A percentile compares a stretch with the other conserved stretches of the same genome.
phyloP scores from a whole-genome alignment of 2,888 invertebrate genomes.

The Synergus laeviventris region DNA sequence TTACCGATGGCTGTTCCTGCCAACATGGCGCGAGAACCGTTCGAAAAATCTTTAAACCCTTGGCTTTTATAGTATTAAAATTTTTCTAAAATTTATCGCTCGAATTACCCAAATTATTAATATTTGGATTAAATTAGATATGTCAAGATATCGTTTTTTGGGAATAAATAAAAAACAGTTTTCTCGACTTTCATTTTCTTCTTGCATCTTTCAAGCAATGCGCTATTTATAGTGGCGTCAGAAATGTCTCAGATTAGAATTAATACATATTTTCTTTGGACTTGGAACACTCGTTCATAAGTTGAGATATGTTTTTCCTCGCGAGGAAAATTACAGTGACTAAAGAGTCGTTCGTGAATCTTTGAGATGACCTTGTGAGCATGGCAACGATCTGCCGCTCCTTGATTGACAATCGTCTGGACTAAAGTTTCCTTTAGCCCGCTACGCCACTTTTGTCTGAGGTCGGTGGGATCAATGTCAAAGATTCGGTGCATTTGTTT shows the following conservation, averaged over 20 bases:
- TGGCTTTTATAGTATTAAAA: too few species aligned
- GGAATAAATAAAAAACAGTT: too few species aligned
- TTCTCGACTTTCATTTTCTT: too few species aligned
- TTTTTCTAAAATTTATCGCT: too few species aligned
- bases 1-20: too few species aligned
- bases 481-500: constrained; percentile 31
- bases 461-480: constrained; percentile 6
- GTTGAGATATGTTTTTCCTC: constrained; percentile 19
- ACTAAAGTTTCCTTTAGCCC: constrained; percentile 5
- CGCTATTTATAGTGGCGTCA: neutral
- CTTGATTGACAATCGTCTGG: constrained; percentile 11
- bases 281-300: neutral
- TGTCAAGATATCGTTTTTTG: too few species aligned
- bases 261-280: too few species aligned
- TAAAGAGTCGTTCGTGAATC: constrained; percentile 2
- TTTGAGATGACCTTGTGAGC: neutral
- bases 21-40: too few species aligned
- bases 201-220: neutral
- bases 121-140: too few species aligned
- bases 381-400: neutral
- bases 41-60: too few species aligned
- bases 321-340: constrained; percentile 29
- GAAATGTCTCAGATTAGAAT: too few species aligned
- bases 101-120: too few species aligned
- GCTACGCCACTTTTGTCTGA: constrained; percentile 16